Conservation (phyloP, 92 coral and sea anemone species). For the Porites evermanni region DNA sequence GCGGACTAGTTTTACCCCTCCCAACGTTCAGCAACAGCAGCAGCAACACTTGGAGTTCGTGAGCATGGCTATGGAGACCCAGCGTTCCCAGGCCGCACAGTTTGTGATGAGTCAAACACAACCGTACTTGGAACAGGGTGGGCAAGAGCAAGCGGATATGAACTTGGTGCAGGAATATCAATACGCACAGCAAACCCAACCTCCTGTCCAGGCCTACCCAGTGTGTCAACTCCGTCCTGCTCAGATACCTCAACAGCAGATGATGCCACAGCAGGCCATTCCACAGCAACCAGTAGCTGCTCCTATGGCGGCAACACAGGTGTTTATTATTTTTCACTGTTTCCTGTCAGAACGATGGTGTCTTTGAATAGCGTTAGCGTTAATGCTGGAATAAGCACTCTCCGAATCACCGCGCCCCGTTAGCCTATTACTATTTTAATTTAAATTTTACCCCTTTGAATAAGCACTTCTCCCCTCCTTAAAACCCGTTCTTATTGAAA, state of each 20-base stretch:
- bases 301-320: constrained; percentile 75
- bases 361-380: not conserved
- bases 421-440: too few relatives aligned
- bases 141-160: constrained; percentile 60
- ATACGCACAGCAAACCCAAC: constrained; percentile 57
- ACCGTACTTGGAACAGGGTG: constrained; percentile 62
- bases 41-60: constrained; percentile 52
- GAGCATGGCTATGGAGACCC: constrained; percentile 42
- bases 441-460: too few relatives aligned
- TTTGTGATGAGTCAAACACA: constrained; percentile 62
- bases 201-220: constrained; percentile 74
- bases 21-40: constrained; percentile 43
- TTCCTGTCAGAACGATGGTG: too few relatives aligned
- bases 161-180: constrained; percentile 62
- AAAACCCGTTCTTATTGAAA: too few relatives aligned
- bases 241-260: constrained; percentile 75
- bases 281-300: constrained; percentile 75
- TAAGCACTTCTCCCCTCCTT: too few relatives aligned
- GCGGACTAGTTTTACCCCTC: constrained; percentile 37
- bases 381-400: too few relatives aligned
- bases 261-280: constrained; percentile 76
- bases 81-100: constrained; percentile 43
- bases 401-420: too few relatives aligned
- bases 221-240: constrained; percentile 83
- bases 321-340: not conserved